Percentiles rank a stretch among this genome's conserved stretches.
Evolutionary conservation across 2,888 invertebrate species (phyloP).

Genomic region (Ophion costatus): DNA sequence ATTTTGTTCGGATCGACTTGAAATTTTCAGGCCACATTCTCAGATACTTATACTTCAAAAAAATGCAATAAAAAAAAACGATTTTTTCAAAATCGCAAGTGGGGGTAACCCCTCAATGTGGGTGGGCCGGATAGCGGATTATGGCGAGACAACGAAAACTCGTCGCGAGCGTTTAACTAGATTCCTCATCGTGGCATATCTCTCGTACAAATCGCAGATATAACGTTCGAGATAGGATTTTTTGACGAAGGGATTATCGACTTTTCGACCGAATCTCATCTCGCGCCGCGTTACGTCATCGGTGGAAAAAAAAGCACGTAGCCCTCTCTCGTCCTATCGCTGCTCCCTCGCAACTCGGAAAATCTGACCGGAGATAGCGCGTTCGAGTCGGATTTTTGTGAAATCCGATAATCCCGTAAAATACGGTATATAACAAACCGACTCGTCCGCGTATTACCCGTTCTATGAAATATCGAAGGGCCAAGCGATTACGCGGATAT

Average conservation of each 20-base stretch:
- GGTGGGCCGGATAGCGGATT: too few relatives aligned
- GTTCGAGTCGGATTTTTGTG: background rate
- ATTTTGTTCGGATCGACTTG: too few relatives aligned
- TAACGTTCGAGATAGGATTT: background rate
- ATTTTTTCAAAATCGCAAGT: too few relatives aligned
- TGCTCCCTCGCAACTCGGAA: background rate
- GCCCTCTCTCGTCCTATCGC: background rate
- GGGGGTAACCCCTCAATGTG: too few relatives aligned
- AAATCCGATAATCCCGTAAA: slow-evolving; percentile 3
- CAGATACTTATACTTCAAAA: too few relatives aligned
- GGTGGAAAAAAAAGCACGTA: too few relatives aligned
- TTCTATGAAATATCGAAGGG: slow-evolving; percentile 1
- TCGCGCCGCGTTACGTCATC: background rate
- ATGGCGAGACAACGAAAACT: too few relatives aligned
- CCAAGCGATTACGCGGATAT: too few relatives aligned
- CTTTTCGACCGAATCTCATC: background rate
- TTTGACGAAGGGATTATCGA: background rate
- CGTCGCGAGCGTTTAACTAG: too few relatives aligned
- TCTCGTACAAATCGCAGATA: background rate
- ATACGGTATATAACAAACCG: background rate
- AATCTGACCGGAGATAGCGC: background rate
- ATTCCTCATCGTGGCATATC: too few relatives aligned
- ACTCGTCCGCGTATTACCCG: background rate
- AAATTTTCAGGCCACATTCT: too few relatives aligned
- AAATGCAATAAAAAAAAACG: too few relatives aligned